Percentiles rank a stretch among this genome's conserved stretches.
Conservation (phyloP, 1,140 invertebrate genomes). For the Brachionus manjavacas region DNA sequence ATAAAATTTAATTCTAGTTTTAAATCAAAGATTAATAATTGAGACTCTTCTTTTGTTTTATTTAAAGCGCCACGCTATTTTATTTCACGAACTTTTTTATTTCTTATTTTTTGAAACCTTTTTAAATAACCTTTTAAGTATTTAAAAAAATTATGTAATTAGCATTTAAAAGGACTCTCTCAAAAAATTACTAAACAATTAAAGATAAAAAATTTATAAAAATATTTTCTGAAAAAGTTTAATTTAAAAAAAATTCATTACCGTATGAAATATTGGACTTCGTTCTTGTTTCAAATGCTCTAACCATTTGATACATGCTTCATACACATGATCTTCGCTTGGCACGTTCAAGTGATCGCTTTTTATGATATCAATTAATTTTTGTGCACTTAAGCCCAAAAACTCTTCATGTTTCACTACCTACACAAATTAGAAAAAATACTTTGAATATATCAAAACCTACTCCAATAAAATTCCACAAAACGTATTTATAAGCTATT, state of each 20-base stretch:
- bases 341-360: conserved; percentile 61
- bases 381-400: conserved; percentile 55
- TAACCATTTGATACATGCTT: conserved; percentile 61
- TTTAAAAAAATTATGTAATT: too few species aligned
- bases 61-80: too few species aligned
- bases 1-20: too few species aligned
- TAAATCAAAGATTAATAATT: too few species aligned
- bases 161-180: too few species aligned
- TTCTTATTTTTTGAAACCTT: too few species aligned
- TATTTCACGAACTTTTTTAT: too few species aligned
- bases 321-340: conserved; percentile 62
- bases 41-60: too few species aligned
- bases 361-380: conserved; percentile 59
- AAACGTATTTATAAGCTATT: conserved; percentile 57
- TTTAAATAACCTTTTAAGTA: too few species aligned
- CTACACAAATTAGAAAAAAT: conserved; percentile 50
- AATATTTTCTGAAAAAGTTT: background rate
- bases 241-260: conserved; percentile 47
- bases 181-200: too few species aligned
- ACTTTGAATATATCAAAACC: background rate
- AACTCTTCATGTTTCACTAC: conserved; percentile 60
- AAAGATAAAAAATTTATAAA: background rate
- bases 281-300: conserved; percentile 53
- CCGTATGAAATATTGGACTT: conserved; percentile 53
- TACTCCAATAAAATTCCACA: conserved; percentile 49